A percentile compares a stretch with the other conserved stretches of the same genome.
Evolutionary conservation across 2,113 vertebrate genomes (phyloP).

Genomic region (Neodon shergylaensis): DNA sequence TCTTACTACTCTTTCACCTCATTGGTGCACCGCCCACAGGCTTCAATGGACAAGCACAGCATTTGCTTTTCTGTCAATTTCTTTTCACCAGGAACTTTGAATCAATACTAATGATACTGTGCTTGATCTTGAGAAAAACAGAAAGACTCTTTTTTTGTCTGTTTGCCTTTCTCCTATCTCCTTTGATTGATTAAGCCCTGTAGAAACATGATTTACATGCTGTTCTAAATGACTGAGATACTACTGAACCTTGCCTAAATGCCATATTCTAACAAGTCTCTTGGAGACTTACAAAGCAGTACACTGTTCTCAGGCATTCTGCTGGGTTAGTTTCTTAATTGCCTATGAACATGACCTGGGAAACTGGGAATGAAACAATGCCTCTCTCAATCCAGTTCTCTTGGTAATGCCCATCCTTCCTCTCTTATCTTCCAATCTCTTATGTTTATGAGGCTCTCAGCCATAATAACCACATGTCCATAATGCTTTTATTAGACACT

Average conservation of each 20-base stretch:
- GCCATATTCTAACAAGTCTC: background rate
- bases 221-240: background rate
- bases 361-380: background rate
- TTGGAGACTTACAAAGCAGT: background rate
- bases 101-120: background rate
- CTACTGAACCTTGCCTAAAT: background rate
- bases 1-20: background rate
- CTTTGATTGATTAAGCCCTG: background rate
- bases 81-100: background rate
- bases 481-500: background rate
- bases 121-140: background rate
- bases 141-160: background rate
- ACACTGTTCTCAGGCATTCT: background rate
- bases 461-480: background rate
- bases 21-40: background rate
- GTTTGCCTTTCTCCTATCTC: background rate
- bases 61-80: background rate
- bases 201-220: background rate
- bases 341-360: background rate
- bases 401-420: background rate
- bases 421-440: background rate
- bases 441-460: background rate
- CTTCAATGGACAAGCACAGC: background rate
- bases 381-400: background rate
- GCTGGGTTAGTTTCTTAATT: background rate